phyloP scores from a whole-genome alignment of 2,797 vertebrate species.

The Pangasius sanitwongsei region DNA sequence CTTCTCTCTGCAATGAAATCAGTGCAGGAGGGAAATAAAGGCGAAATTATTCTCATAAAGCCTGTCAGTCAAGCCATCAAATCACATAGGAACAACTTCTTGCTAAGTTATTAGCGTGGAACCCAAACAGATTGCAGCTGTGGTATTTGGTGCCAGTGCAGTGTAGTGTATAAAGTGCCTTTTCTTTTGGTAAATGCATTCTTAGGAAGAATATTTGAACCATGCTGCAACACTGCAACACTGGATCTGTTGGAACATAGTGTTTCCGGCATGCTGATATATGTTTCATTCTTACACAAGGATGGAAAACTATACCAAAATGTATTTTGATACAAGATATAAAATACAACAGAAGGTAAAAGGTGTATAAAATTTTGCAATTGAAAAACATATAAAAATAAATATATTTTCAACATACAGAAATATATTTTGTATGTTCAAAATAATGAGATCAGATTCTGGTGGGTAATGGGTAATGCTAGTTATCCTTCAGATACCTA shows the following conservation, averaged over 20 bases:
- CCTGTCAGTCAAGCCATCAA: slow-evolving; percentile 50
- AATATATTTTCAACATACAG: not conserved
- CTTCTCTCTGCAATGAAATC: slow-evolving; percentile 45
- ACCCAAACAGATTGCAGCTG: slow-evolving; percentile 34
- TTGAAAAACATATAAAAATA: not conserved
- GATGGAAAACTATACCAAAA: not conserved
- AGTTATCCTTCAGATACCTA: not conserved
- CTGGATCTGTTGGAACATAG: not conserved
- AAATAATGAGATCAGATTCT: not conserved
- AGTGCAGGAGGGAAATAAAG: slow-evolving; percentile 54
- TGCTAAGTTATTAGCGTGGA: slow-evolving; percentile 50
- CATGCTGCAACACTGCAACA: not conserved
- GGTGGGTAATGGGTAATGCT: not conserved
- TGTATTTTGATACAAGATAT: not conserved
- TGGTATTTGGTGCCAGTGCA: slow-evolving; percentile 11
- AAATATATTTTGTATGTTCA: not conserved
- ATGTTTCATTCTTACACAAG: not conserved
- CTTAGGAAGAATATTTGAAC: slow-evolving; percentile 2
- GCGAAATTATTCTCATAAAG: slow-evolving; percentile 57
- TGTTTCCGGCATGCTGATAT: not conserved
- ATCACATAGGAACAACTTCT: slow-evolving; percentile 46
- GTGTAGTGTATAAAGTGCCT: slow-evolving; percentile 26
- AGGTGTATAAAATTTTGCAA: not conserved
- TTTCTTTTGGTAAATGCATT: slow-evolving; percentile 20
- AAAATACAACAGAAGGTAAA: not conserved